Conservation (phyloP, 2,113 vertebrate genomes). For the Sclerurus mexicanus region DNA sequence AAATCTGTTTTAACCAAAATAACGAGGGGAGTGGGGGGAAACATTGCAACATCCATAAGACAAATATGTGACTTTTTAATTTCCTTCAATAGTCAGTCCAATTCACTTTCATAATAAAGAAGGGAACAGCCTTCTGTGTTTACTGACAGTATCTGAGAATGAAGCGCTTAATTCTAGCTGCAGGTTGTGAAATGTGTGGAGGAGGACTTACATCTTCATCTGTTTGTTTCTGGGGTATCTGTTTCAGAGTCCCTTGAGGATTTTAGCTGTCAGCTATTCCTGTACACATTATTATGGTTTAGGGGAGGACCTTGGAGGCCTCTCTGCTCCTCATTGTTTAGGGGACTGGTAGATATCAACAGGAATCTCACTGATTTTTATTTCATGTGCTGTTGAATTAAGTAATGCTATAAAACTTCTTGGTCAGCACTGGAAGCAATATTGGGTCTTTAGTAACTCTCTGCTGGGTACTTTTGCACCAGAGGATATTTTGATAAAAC, state of each 20-base stretch:
- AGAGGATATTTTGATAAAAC: background rate
- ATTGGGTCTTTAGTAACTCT: background rate
- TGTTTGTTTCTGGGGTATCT: background rate
- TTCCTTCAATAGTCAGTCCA: background rate
- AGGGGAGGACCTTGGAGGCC: fast-evolving
- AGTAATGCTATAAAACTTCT: background rate
- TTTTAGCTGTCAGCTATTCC: background rate
- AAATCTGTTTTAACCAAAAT: background rate
- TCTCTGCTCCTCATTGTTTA: background rate
- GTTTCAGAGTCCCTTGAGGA: background rate
- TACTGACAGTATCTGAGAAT: background rate
- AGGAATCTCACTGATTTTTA: background rate
- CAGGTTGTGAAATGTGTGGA: background rate
- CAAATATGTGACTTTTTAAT: background rate
- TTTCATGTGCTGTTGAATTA: background rate
- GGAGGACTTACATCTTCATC: background rate
- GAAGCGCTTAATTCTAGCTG: background rate
- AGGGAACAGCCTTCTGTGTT: background rate
- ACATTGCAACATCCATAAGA: background rate
- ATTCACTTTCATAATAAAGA: background rate
- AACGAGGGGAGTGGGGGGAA: background rate
- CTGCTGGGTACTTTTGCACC: background rate
- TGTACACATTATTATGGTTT: background rate
- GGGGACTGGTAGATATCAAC: fast-evolving
- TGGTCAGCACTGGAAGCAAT: background rate